Percentiles rank a stretch among this genome's conserved stretches.
Evolutionary conservation across 2,113 vertebrate genomes (phyloP).

Genomic region (Poicephalus gulielmi): DNA sequence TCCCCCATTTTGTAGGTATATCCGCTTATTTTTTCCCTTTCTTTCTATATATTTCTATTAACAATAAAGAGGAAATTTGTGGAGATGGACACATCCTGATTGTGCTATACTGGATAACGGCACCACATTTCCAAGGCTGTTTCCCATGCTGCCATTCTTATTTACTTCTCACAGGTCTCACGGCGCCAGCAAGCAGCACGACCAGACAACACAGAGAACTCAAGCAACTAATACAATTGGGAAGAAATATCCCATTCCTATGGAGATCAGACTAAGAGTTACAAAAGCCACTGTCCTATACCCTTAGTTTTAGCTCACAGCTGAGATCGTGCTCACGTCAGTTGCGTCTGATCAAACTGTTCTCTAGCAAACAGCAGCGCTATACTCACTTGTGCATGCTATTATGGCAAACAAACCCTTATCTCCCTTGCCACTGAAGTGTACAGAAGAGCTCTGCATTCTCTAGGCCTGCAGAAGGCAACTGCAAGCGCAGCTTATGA

Average conservation of each 20-base stretch:
- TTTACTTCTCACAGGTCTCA: background rate
- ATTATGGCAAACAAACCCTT: background rate
- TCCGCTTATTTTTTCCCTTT: background rate
- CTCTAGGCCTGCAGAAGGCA: background rate
- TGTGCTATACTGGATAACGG: background rate
- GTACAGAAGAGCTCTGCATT: background rate
- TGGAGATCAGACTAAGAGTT: background rate
- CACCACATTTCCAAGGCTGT: background rate
- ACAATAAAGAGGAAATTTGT: background rate
- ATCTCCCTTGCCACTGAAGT: background rate
- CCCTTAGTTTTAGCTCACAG: background rate
- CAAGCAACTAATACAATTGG: background rate
- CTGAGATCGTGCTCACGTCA: rapidly evolving
- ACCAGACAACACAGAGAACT: background rate
- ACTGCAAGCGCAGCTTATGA: background rate
- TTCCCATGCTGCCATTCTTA: background rate
- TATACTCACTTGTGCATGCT: background rate
- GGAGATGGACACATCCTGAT: background rate
- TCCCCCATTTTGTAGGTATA: background rate
- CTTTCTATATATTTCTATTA: background rate
- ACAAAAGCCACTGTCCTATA: background rate
- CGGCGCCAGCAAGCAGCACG: background rate
- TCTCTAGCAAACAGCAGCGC: background rate
- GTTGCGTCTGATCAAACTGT: background rate
- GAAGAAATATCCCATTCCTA: background rate